Base-by-base conservation (phyloP, 2,113 vertebrate species). In the Oreochromis tanganicae region DNA sequence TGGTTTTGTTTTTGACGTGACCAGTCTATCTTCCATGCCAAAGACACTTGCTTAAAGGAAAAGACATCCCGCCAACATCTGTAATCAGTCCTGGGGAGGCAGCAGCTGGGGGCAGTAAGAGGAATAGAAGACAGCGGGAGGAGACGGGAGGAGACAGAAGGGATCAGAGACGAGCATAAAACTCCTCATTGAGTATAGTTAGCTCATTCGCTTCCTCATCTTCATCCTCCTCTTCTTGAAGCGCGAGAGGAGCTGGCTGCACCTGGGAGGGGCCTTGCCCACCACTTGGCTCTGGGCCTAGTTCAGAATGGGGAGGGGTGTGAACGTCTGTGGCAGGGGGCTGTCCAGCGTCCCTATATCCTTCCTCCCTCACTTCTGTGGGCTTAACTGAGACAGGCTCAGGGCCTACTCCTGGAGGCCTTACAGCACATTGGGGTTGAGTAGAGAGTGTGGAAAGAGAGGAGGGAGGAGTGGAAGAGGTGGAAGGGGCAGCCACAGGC, bases 131-230 rank as follows among this genome's bases (percentile, higher is more conserved):
- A 81, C 17, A 27, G 59, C 14, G 46, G 54, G 38, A 56, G 83
- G 52, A n/a, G 21, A 81, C 52, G 46, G 54, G 38, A 56, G 83
- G 52, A n/a, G 21, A 81, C 52, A 90, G 57, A 90, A 94, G 82
- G 82, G 91, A 96, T 98, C 97, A 98, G 94, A 98, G 96, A 83
- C 97, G 95, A 84, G 93, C 84, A n/a, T 93, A 95, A 90, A 95
- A 97, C 96, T 97, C 96, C 83, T 96, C 97, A 48, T 97, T 97
- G 95, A 99, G 97, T 96, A 96, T 97, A n/a, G 97, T 97, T 82
- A 97, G 96, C 96, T 99, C 98, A 1, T 95, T 86, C 50, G 95
- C 93, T 81, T 97, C 97, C 0, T 34, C 97, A 0, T 32, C 82
- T 5, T 97, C 96, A 29, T 95, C 96, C 63, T 91, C 94, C 87